Evolutionary conservation across 2,797 vertebrate species (phyloP).

Genomic region (Oryzias dopingdopingensis): DNA sequence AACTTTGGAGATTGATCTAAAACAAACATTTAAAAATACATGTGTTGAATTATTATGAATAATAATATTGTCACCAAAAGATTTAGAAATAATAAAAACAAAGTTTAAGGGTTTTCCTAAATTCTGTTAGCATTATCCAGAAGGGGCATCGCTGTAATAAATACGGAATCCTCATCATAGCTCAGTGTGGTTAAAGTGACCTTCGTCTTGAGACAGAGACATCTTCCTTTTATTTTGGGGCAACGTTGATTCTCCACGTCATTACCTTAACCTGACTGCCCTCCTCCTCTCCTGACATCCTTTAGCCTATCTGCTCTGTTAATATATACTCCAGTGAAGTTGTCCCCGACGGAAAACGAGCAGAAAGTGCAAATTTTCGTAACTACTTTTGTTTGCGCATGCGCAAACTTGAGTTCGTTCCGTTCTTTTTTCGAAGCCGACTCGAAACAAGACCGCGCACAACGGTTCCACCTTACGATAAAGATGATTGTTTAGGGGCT

Average conservation of each 20-base stretch:
- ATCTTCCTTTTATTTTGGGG: not conserved
- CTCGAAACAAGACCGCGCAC: not conserved
- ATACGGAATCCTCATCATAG: too few species aligned
- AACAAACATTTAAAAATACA: too few species aligned
- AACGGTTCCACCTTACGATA: not conserved
- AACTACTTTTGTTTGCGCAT: slow-evolving; percentile 11
- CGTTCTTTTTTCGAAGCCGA: slow-evolving; percentile 18
- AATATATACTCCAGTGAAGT: fast-evolving
- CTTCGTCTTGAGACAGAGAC: too few species aligned
- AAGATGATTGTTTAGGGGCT: too few species aligned
- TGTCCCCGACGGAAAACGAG: not conserved
- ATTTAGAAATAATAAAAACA: too few species aligned
- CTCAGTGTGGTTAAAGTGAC: too few species aligned
- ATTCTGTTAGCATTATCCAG: too few species aligned
- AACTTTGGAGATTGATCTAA: too few species aligned
- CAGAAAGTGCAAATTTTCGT: not conserved
- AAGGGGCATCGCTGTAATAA: too few species aligned
- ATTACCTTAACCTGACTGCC: slow-evolving; percentile 46
- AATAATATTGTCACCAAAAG: too few species aligned
- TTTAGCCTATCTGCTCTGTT: fast-evolving
- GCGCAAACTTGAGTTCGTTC: slow-evolving; percentile 8
- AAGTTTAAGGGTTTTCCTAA: too few species aligned
- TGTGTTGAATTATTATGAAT: too few species aligned
- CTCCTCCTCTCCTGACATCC: slow-evolving; percentile 53
- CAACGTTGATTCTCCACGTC: fast-evolving